Conservation (phyloP, 2,888 invertebrate species). For the Xiphydria camelus region DNA sequence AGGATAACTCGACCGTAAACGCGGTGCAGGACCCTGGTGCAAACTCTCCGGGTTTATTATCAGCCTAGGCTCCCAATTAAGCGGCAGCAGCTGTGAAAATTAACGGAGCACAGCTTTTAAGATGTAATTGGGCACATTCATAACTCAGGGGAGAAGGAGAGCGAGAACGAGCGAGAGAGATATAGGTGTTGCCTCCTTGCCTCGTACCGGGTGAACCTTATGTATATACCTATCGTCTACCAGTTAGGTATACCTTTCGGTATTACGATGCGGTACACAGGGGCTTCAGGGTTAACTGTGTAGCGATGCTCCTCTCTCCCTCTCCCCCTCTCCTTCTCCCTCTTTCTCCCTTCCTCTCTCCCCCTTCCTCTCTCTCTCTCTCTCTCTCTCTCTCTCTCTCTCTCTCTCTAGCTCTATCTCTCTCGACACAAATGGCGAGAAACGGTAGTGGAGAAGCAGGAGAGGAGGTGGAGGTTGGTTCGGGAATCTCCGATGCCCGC, state of each 20-base stretch:
- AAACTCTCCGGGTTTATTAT: conserved; percentile 60
- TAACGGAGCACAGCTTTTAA: conserved; percentile 68
- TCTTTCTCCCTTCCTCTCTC: too few relatives aligned
- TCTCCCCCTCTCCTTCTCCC: too few relatives aligned
- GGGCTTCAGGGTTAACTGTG: too few relatives aligned
- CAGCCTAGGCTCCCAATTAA: conserved; percentile 66
- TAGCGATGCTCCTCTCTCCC: too few relatives aligned
- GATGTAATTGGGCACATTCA: conserved; percentile 69
- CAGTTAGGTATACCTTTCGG: too few relatives aligned
- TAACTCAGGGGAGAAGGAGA: conserved; percentile 57
- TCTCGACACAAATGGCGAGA: too few relatives aligned
- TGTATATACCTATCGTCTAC: too few relatives aligned
- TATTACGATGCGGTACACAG: too few relatives aligned
- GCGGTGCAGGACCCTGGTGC: conserved; percentile 47
- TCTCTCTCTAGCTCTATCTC: too few relatives aligned
- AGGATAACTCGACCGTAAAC: conserved; percentile 35
- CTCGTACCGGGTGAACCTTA: too few relatives aligned
- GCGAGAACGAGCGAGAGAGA: conserved; percentile 22
- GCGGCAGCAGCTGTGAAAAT: conserved; percentile 68
- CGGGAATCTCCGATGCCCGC: conserved; percentile 19
- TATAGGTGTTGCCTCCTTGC: conserved; percentile 27
- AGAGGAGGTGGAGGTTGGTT: conserved; percentile 6
- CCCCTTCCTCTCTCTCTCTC: too few relatives aligned
- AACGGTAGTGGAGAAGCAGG: conserved; percentile 3
- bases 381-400: too few relatives aligned